Evolutionary conservation across 2,797 vertebrate genomes (phyloP).

Genomic region (Lates japonicus): DNA sequence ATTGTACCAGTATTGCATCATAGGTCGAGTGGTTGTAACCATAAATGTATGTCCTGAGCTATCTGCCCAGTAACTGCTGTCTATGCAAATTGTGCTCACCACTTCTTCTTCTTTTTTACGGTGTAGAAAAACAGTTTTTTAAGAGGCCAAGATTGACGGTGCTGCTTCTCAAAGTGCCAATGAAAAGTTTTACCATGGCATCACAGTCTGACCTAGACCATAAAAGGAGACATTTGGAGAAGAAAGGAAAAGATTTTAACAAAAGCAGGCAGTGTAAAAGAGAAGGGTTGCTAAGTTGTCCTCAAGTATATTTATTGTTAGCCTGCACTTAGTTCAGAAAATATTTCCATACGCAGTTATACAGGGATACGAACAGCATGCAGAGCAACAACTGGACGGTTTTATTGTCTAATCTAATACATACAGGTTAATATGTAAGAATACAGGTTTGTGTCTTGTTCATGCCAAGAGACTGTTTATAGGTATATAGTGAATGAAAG

Average conservation of each 20-base stretch:
- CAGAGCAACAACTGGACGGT: neutral
- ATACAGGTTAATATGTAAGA: neutral
- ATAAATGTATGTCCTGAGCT: neutral
- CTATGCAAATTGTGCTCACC: conserved; percentile 36
- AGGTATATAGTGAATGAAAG: conserved; percentile 5
- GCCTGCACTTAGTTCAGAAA: conserved; percentile 5
- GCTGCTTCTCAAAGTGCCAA: conserved; percentile 41
- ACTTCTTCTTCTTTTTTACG: conserved; percentile 5
- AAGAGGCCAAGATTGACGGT: conserved; percentile 39
- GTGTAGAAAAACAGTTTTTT: conserved; percentile 42
- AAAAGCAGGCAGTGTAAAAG: conserved; percentile 6
- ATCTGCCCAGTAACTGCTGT: conserved; percentile 17
- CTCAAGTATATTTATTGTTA: conserved; percentile 18
- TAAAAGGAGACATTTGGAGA: conserved; percentile 48
- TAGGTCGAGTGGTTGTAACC: conserved; percentile 9
- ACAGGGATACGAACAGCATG: neutral
- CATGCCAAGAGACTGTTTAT: conserved; percentile 13
- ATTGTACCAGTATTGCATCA: conserved; percentile 47
- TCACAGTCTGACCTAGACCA: conserved; percentile 45
- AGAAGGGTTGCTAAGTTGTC: conserved; percentile 3
- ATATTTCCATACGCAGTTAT: neutral
- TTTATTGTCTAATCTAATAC: neutral
- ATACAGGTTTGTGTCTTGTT: neutral
- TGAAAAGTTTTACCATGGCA: conserved; percentile 54
- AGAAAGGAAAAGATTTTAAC: conserved; percentile 13